Conservation (phyloP, 1,140 invertebrate genomes). For the Heterodera schachtii region DNA sequence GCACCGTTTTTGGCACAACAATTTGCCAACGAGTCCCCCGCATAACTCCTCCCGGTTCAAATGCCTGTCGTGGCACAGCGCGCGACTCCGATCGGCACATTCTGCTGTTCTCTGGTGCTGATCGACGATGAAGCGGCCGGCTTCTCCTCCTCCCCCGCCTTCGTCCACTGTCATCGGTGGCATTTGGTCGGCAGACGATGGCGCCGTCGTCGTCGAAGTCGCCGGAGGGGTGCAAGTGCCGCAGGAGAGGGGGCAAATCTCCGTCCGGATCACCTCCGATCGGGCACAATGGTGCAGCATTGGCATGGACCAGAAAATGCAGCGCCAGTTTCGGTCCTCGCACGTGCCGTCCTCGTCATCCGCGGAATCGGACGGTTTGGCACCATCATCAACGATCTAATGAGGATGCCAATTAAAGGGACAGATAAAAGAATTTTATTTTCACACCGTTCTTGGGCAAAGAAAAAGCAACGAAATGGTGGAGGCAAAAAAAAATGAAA, state of each 20-base stretch:
- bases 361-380: neutral
- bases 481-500: too few species aligned
- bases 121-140: neutral
- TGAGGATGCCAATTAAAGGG: too few species aligned
- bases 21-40: neutral
- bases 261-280: constrained; percentile 47
- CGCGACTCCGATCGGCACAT: constrained; percentile 22
- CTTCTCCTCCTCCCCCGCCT: neutral
- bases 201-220: neutral
- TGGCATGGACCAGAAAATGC: constrained; percentile 55
- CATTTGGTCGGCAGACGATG: neutral
- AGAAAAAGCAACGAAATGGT: too few species aligned
- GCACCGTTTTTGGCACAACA: constrained; percentile 15
- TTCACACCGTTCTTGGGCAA: too few species aligned
- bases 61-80: neutral
- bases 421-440: neutral
- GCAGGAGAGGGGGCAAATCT: constrained; percentile 69
- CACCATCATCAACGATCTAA: too few species aligned
- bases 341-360: constrained; percentile 17
- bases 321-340: constrained; percentile 57
- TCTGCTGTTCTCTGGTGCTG: constrained; percentile 2
- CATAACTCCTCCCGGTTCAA: constrained; percentile 5
- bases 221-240: constrained; percentile 35
- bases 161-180: neutral
- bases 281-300: constrained; percentile 54